Base-by-base conservation (phyloP, 2,888 invertebrate genomes). In the Temnothorax ravouxi region DNA sequence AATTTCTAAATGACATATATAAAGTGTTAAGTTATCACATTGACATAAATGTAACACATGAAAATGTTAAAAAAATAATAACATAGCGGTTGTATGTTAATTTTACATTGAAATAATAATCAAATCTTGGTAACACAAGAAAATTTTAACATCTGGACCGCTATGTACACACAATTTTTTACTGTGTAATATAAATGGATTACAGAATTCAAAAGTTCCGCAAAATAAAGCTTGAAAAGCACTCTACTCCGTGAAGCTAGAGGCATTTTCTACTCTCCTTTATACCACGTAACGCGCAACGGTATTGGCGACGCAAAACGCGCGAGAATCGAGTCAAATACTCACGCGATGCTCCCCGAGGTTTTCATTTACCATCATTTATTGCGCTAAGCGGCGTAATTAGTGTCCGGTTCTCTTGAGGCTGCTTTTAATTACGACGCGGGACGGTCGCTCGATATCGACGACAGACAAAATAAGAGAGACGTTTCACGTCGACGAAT, bases 351-450 rank as follows among this genome's bases (percentile, higher is more conserved):
- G 21, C 38, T 64, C 52, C 34, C 38, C 3, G 25, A 77, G 66
- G 41, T 77, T 77, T 76, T 77, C 76, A 52, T 64, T 76, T 64
- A 64, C 50, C 21, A 25, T 15, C 38, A 76, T 75, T 76, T 76
- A 76, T 77, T 66, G 52, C 66, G 8, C 25, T 77, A 66, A 77
- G 25, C 38, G 25, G 18, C n/a, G 41, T 66, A 77, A 77, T 77
- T 77, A 77, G 41, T 52, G 52, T 29, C 6, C 18, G 25, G 13
- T 29, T 13, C 76, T 52, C 64, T 52, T 76, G 52, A 77, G 52
- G 41, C 52, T 64, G 15, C 41, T 66, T 52, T 52, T 66, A 77
- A 66, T 77, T 64, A 54, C n/a, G 4, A 38, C 52, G 8, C 9
- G n/a, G 15, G 6, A 34, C 38, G 3, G 2, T 47, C 34, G 38